phyloP scores from a whole-genome alignment of 2,888 invertebrate species.

The Coleophora deauratella region DNA sequence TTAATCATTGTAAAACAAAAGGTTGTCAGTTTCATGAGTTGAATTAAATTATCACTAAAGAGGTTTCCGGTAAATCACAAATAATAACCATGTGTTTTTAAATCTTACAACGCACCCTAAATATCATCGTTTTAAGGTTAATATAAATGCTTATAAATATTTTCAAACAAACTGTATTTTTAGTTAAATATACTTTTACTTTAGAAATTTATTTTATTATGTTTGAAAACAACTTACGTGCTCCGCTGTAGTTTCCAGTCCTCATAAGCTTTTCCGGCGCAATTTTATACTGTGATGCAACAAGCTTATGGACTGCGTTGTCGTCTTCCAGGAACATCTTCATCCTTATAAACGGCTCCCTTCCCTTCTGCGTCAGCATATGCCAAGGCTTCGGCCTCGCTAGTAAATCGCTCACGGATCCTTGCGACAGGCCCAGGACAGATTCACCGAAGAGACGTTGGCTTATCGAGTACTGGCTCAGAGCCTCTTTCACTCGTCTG shows the following conservation, averaged over 20 bases:
- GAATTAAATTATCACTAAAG: no score
- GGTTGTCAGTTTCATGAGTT: no score
- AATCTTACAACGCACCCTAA: no score
- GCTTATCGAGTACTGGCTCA: slow-evolving; percentile 97
- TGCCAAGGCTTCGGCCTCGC: slow-evolving; percentile 99
- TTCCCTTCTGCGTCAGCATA: slow-evolving; percentile 97
- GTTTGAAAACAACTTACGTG: slow-evolving; percentile 70
- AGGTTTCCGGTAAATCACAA: no score
- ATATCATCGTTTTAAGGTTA: no score
- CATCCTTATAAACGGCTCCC: slow-evolving; percentile 98
- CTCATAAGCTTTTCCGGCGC: slow-evolving; percentile 98
- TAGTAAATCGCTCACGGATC: slow-evolving; percentile 96
- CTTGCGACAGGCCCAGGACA: slow-evolving; percentile 96
- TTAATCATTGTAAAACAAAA: no score
- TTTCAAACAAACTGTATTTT: no score
- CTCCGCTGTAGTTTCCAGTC: slow-evolving; percentile 93
- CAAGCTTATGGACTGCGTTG: slow-evolving; percentile 94
- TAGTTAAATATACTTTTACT: no score
- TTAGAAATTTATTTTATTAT: no score
- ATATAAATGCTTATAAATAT: no score
- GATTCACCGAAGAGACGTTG: slow-evolving; percentile 98
- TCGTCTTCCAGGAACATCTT: slow-evolving; percentile 98
- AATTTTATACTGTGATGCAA: slow-evolving; percentile 98
- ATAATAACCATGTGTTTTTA: no score
- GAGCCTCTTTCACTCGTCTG: slow-evolving; percentile 94